Evolutionary conservation across 2,888 invertebrate genomes (phyloP).

Genomic region (Cyrtodaria siliqua): DNA sequence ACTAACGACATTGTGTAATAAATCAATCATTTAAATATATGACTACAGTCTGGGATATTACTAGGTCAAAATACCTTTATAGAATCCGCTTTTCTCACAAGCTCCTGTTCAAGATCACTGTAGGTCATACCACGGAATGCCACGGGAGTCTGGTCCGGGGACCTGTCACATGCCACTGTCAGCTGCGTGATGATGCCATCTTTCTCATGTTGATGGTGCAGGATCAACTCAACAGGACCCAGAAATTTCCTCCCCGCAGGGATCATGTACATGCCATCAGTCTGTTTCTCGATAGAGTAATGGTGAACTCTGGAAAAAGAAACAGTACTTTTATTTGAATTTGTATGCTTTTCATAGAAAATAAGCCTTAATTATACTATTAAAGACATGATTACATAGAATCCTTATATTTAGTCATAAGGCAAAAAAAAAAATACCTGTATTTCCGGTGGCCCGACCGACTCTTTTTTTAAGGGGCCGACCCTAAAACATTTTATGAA

Average conservation of each 20-base stretch:
- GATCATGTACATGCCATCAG: slow-evolving; percentile 84
- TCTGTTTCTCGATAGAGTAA: slow-evolving; percentile 85
- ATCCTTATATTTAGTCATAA: no score
- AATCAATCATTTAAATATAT: no score
- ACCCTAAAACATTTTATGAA: not conserved
- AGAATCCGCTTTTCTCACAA: slow-evolving; percentile 76
- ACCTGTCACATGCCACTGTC: slow-evolving; percentile 79
- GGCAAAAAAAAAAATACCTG: no score
- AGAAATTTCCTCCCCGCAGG: slow-evolving; percentile 82
- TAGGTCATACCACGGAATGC: slow-evolving; percentile 85
- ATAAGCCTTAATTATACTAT: no score
- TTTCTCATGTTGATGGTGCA: slow-evolving; percentile 79
- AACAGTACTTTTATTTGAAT: no score
- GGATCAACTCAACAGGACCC: slow-evolving; percentile 84
- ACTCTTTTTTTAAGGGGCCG: no score
- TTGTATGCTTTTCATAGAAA: no score
- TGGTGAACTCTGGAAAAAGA: slow-evolving; percentile 84
- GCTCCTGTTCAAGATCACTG: slow-evolving; percentile 81
- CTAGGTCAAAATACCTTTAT: slow-evolving; percentile 72
- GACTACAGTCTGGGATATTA: no score
- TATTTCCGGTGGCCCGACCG: no score
- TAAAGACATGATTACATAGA: no score
- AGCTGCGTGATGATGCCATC: slow-evolving; percentile 84
- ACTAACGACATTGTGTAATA: no score
- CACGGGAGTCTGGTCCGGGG: slow-evolving; percentile 77